These are phyloP conservation scores for Clostera curtula DNA, from an alignment of 2,888 invertebrate species.

Conservation along the genomic window DNA sequence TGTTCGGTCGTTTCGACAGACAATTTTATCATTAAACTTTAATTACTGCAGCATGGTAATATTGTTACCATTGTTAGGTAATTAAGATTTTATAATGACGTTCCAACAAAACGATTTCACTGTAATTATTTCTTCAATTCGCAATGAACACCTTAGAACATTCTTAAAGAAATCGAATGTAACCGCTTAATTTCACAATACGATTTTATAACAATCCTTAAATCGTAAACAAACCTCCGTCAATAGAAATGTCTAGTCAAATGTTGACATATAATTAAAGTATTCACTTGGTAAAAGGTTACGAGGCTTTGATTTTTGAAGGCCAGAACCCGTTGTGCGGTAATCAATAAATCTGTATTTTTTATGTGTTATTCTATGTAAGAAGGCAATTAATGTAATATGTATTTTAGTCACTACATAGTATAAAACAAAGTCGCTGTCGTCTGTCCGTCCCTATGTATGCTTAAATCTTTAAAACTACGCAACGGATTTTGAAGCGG, in stretches of 20 bases:
- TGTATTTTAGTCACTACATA: too few species aligned
- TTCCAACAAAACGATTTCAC: neutral
- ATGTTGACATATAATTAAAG: neutral
- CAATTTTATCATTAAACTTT: constrained; percentile 17
- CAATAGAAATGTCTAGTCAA: neutral
- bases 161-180: too few species aligned
- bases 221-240: neutral
- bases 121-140: neutral
- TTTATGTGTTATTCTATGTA: too few species aligned
- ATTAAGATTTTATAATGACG: constrained; percentile 1
- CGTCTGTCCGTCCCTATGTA: too few species aligned
- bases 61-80: constrained; percentile 3
- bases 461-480: too few species aligned
- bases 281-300: neutral
- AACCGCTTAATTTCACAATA: too few species aligned
- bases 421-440: too few species aligned
- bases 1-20: constrained; percentile 12
- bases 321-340: neutral
- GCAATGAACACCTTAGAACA: too few species aligned
- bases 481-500: too few species aligned
- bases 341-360: too few species aligned
- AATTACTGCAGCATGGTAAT: constrained; percentile 13
- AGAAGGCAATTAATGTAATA: too few species aligned
- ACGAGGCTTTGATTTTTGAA: neutral
- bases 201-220: too few species aligned